phyloP scores from a whole-genome alignment of 2,113 vertebrate species.

The Rhagologus leucostigma region DNA sequence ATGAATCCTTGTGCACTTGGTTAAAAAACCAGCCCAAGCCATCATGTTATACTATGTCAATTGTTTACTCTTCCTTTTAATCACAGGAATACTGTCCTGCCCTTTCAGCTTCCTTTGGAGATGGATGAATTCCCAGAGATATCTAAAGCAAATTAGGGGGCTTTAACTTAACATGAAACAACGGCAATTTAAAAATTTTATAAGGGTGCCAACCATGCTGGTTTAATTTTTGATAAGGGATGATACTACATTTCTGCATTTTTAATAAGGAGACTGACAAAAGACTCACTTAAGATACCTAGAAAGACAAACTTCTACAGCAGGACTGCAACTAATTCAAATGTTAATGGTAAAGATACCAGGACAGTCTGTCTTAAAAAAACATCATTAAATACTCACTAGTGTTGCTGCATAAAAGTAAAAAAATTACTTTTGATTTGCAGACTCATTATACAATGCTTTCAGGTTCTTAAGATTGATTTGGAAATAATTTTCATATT shows the following conservation, averaged over 20 bases:
- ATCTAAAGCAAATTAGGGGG: not conserved
- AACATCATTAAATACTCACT: not conserved
- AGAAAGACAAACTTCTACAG: not conserved
- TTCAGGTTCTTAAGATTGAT: not conserved
- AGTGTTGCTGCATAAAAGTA: not conserved
- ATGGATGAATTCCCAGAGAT: not conserved
- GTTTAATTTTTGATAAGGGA: constrained; percentile 44
- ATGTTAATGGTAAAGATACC: not conserved
- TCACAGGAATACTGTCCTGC: not conserved
- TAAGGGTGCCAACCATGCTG: not conserved
- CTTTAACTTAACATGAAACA: constrained; percentile 5
- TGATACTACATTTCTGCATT: constrained; percentile 5
- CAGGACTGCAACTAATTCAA: not conserved
- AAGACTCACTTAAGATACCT: not conserved
- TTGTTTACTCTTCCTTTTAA: not conserved
- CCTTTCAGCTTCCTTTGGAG: constrained; percentile 10
- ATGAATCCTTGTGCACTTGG: not conserved
- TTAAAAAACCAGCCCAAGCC: not conserved
- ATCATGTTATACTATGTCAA: not conserved
- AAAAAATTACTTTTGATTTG: not conserved
- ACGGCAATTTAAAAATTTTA: constrained; percentile 32
- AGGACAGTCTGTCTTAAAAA: not conserved
- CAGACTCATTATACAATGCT: not conserved
- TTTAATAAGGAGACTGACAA: constrained; percentile 11
- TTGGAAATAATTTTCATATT: not conserved